phyloP scores from a whole-genome alignment of 2,113 vertebrate species.

The Mellivora capensis region DNA sequence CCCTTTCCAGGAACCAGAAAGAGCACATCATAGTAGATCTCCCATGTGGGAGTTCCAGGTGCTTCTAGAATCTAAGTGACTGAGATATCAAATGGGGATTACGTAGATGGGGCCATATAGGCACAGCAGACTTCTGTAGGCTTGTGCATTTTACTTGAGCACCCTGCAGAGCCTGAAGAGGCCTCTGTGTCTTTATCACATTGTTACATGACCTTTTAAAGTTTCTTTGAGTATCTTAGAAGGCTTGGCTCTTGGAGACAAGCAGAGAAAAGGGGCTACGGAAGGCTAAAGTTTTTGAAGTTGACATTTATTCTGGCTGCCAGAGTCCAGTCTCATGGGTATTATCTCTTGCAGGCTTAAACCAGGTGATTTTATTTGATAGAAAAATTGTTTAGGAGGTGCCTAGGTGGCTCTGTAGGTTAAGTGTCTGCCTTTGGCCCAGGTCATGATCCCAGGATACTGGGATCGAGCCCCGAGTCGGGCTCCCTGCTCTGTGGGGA shows the following conservation, averaged over 20 bases:
- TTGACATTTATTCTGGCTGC: not conserved
- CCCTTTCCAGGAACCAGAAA: not conserved
- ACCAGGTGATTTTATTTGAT: not conserved
- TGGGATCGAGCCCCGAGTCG: no score
- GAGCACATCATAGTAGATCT: not conserved
- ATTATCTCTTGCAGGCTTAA: not conserved
- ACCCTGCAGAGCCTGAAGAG: not conserved
- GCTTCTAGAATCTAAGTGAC: not conserved
- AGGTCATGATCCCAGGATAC: no score
- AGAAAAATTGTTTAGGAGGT: not conserved
- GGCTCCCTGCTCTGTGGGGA: no score
- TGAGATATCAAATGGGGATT: accelerated
- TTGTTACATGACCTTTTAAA: not conserved
- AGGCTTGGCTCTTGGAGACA: not conserved
- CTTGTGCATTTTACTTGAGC: not conserved
- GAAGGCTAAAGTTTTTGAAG: not conserved
- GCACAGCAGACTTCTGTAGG: not conserved
- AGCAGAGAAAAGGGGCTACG: not conserved
- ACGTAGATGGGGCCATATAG: not conserved
- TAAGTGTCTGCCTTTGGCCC: no score
- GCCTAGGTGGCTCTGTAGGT: no score
- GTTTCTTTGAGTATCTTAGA: not conserved
- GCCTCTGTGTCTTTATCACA: not conserved
- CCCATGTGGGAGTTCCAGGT: not conserved
- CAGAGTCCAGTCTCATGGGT: not conserved